Base-by-base conservation (phyloP, 2,888 invertebrate species). In the Oligia latruncula region DNA sequence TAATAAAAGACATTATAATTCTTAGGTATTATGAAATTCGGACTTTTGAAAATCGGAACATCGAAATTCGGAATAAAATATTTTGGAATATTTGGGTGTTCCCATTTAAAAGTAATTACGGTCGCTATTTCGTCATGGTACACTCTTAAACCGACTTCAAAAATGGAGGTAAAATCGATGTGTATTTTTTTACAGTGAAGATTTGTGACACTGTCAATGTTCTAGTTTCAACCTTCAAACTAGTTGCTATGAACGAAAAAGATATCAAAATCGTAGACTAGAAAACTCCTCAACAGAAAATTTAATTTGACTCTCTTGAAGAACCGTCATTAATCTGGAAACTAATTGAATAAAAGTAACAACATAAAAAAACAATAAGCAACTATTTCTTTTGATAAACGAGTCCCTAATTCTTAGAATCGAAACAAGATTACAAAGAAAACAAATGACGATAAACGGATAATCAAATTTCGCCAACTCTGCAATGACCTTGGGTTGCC, bases 391-490 rank as follows among this genome's bases (percentile, higher is more conserved):
- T 49, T 17, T 0, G 17, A 60, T 17, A 73, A 81, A 67, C 43
- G 55, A 52, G 20, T 15, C 6, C 6, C 15, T 1, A 43, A 74
- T 62, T 29, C 29, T 17, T 49, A 15, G 17, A 71, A 40, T 40
- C 55, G 40, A 67, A 81, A 77, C 58, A 74, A 81, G 76, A 85
- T 81, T 52, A 81, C 35, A 66, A 13, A 71, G n/a, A 62, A 62
- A 72, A 74, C 60, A 82, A 86, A 77, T 86, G 74, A 55, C 65
- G 46, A 70, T 68, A 23, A 71, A 55, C 77, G 68, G 62, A 66
- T 86, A 86, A 86, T 74, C 73, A 52, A 83, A 83, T 86, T 75
- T 64, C n/a, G 2, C 1, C 65, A 84, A 86, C 64, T 86, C 73
- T 17, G 20, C 65, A 55, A 76, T 74, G 67, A 75, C 87, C 83